Percentiles rank a stretch among this genome's conserved stretches.
Conservation (phyloP, 1,140 invertebrate genomes). For the Lasaia peninsularis region DNA sequence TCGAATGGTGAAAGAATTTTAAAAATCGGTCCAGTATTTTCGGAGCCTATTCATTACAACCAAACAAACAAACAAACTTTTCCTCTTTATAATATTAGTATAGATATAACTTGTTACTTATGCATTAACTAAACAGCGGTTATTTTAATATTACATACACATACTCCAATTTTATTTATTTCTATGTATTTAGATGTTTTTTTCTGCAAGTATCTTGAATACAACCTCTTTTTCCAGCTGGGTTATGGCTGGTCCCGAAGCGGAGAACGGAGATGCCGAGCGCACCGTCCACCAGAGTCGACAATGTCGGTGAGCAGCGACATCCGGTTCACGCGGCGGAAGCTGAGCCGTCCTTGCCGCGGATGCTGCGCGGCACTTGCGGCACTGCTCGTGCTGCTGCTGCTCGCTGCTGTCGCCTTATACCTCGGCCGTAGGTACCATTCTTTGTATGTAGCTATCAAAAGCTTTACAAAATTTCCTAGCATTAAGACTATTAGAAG, state of each 20-base stretch:
- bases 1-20: too few relatives aligned
- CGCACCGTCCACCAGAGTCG: constrained; percentile 77
- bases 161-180: too few relatives aligned
- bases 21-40: too few relatives aligned
- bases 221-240: constrained; percentile 36
- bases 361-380: constrained; percentile 91
- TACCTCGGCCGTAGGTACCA: constrained; percentile 91
- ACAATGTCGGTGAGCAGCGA: constrained; percentile 90
- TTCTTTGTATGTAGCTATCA: constrained; percentile 20
- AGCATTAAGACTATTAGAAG: too few relatives aligned
- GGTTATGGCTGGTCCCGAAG: constrained; percentile 60
- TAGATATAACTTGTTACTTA: too few relatives aligned
- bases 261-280: constrained; percentile 46
- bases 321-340: constrained; percentile 89
- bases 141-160: too few relatives aligned
- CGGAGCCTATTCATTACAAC: too few relatives aligned
- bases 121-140: too few relatives aligned
- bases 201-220: background rate
- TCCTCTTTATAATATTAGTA: too few relatives aligned
- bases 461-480: too few relatives aligned
- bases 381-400: constrained; percentile 87
- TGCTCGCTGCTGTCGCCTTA: constrained; percentile 88
- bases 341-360: constrained; percentile 86
- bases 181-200: background rate
- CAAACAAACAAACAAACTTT: too few relatives aligned